Conservation (phyloP, 1,140 invertebrate genomes). For the Rhyacophila brunnea region DNA sequence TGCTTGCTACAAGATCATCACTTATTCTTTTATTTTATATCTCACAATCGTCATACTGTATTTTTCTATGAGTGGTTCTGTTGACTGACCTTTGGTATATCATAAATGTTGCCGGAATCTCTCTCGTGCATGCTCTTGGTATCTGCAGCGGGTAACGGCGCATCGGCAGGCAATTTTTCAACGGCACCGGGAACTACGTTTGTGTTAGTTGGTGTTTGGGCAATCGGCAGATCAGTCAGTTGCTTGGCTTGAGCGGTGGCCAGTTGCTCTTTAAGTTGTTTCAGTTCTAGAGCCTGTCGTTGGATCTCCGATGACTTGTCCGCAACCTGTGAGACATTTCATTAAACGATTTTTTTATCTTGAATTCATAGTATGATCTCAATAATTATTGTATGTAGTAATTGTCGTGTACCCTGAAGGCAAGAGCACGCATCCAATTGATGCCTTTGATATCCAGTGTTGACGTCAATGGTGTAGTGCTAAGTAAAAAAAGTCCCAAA, state of each 20-base stretch:
- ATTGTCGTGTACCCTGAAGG: too few species aligned
- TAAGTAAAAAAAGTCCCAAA: too few species aligned
- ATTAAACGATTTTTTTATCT: too few species aligned
- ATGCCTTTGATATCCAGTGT: too few species aligned
- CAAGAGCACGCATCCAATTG: too few species aligned
- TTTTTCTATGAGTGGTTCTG: not conserved
- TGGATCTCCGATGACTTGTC: slow-evolving; percentile 30
- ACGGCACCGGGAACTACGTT: not conserved
- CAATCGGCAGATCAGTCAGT: not conserved
- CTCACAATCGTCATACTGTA: too few species aligned
- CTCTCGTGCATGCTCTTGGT: slow-evolving; percentile 19
- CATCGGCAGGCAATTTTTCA: not conserved
- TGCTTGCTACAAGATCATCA: too few species aligned
- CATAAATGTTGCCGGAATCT: slow-evolving; percentile 9
- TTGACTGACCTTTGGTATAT: slow-evolving; percentile 13
- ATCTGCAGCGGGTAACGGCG: not conserved
- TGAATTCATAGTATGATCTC: too few species aligned
- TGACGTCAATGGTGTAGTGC: too few species aligned
- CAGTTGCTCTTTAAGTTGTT: slow-evolving; percentile 19
- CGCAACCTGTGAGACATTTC: slow-evolving; percentile 13
- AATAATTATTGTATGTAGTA: too few species aligned
- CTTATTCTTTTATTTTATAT: too few species aligned
- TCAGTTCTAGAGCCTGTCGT: slow-evolving; percentile 19
- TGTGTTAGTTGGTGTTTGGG: too few species aligned
- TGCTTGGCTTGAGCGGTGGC: not conserved